Conservation (phyloP, 2,888 invertebrate genomes). For the Sisyra terminalis region DNA sequence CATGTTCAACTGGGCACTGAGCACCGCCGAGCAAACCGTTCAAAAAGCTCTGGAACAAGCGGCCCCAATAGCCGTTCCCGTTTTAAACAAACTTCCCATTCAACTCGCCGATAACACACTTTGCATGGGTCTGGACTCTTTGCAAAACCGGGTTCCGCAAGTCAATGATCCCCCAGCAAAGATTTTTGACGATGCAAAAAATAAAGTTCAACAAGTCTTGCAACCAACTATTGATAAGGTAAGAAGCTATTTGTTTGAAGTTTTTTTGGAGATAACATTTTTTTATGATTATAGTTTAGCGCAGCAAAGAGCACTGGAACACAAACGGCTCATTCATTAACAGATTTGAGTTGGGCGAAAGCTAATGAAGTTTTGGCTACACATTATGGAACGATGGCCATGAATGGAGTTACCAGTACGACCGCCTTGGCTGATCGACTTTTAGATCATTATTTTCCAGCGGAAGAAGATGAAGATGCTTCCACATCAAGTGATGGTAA, state of each 20-base stretch:
- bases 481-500: too few species aligned
- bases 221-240: slow-evolving; percentile 8
- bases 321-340: slow-evolving; percentile 43
- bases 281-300: slow-evolving; percentile 22
- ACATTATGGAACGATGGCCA: slow-evolving; percentile 48
- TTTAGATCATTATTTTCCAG: slow-evolving; percentile 57
- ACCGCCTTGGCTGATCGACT: slow-evolving; percentile 52
- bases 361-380: slow-evolving; percentile 53
- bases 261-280: neutral
- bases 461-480: slow-evolving; percentile 32
- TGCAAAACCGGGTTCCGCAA: slow-evolving; percentile 36
- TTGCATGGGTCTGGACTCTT: slow-evolving; percentile 34
- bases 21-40: slow-evolving; percentile 35
- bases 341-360: slow-evolving; percentile 53
- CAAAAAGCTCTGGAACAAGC: slow-evolving; percentile 33
- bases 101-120: slow-evolving; percentile 34
- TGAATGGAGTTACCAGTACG: slow-evolving; percentile 48
- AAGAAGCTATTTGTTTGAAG: neutral
- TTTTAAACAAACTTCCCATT: slow-evolving; percentile 33
- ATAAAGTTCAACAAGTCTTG: slow-evolving; percentile 4
- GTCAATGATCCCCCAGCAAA: slow-evolving; percentile 36
- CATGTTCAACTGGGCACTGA: slow-evolving; percentile 35
- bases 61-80: slow-evolving; percentile 30
- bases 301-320: slow-evolving; percentile 32
- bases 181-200: slow-evolving; percentile 19